Conservation (phyloP, 2,888 invertebrate species). For the Diloba caeruleocephala region DNA sequence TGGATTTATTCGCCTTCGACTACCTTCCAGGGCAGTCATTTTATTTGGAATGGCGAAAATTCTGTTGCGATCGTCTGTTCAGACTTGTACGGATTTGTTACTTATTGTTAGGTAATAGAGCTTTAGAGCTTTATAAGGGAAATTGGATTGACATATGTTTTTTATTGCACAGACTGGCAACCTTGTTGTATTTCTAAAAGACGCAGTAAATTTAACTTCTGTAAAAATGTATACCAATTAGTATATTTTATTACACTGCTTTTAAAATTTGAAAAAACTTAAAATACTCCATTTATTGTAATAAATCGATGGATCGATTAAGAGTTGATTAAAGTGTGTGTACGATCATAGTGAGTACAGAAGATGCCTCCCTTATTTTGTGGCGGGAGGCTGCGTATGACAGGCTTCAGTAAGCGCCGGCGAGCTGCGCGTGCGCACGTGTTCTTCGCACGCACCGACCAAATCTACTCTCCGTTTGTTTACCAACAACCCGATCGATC, state of each 20-base stretch:
- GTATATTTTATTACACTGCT: no score
- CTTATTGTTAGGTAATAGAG: not conserved
- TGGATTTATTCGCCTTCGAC: constrained; percentile 52
- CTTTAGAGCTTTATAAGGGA: not conserved
- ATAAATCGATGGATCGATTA: constrained; percentile 44
- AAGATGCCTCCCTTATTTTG: constrained; percentile 70
- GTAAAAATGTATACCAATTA: no score
- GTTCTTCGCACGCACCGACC: constrained; percentile 60
- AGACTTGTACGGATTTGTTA: constrained; percentile 4
- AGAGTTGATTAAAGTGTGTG: constrained; percentile 52
- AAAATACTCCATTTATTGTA: constrained; percentile 21
- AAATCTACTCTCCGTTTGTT: constrained; percentile 69
- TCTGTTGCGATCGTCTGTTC: constrained; percentile 4
- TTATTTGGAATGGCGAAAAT: constrained; percentile 44
- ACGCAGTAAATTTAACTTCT: not conserved
- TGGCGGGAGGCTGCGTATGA: constrained; percentile 78
- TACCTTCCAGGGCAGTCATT: constrained; percentile 41
- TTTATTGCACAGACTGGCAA: not conserved
- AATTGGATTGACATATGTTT: not conserved
- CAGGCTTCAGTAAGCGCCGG: constrained; percentile 85
- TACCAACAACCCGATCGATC: constrained; percentile 72
- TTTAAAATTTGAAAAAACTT: not conserved
- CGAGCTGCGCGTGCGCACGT: constrained; percentile 85
- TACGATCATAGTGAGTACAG: constrained; percentile 47
- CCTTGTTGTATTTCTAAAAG: no score